phyloP scores from a whole-genome alignment of 2,888 invertebrate species.

The Lasius platythorax region DNA sequence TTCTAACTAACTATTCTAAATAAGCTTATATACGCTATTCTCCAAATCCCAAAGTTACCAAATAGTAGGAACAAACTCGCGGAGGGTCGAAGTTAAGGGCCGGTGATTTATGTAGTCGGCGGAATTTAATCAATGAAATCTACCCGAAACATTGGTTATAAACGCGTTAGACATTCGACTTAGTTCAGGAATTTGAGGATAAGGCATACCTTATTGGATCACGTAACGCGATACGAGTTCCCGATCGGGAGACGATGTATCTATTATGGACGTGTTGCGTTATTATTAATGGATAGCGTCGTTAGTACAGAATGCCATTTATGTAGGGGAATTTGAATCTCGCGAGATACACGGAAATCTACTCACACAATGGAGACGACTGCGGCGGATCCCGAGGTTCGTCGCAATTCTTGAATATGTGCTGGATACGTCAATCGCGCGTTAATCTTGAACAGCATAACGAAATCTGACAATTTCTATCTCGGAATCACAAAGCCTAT shows the following conservation, averaged over 20 bases:
- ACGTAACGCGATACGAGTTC: constrained; percentile 42
- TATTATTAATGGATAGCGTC: constrained; percentile 53
- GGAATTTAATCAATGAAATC: constrained; percentile 74
- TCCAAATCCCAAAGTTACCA: constrained; percentile 23
- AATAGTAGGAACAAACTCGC: constrained; percentile 41
- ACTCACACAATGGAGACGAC: constrained; percentile 39
- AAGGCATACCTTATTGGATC: constrained; percentile 64
- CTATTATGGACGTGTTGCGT: constrained; percentile 47
- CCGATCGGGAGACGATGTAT: constrained; percentile 43
- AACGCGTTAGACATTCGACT: constrained; percentile 70
- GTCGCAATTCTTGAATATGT: constrained; percentile 37
- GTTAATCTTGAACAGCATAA: background rate
- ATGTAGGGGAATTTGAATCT: constrained; percentile 39
- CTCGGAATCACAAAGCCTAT: background rate
- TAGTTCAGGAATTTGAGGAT: constrained; percentile 67
- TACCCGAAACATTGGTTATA: constrained; percentile 56
- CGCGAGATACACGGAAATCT: constrained; percentile 50
- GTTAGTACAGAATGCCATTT: constrained; percentile 50
- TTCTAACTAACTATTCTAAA: constrained; percentile 6
- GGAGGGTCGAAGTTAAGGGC: constrained; percentile 30
- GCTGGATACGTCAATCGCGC: background rate
- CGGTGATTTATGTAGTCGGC: constrained; percentile 67
- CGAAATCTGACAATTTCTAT: background rate
- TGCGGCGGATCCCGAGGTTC: constrained; percentile 1
- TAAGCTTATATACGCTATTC: constrained; percentile 19